Percentiles rank a stretch among this genome's conserved stretches.
These are phyloP conservation scores for Drosophila buzzatii DNA, from an alignment of 2,888 invertebrate species.

Conservation along the genomic window DNA sequence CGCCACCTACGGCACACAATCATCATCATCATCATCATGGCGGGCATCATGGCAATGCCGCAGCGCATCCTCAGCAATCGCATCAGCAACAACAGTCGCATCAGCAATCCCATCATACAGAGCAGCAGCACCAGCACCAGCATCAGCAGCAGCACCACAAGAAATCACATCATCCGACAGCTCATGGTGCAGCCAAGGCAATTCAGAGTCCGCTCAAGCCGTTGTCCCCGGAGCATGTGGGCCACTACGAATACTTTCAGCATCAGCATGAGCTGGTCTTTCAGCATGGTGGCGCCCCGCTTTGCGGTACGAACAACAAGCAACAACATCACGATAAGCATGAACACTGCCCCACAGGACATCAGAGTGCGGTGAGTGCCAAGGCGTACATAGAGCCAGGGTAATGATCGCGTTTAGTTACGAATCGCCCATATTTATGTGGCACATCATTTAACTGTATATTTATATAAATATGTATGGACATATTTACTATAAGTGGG, in stretches of 20 bases:
- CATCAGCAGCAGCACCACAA: slow-evolving; percentile 48
- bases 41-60: slow-evolving; percentile 49
- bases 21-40: slow-evolving; percentile 74
- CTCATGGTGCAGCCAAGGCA: slow-evolving; percentile 65
- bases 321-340: slow-evolving; percentile 70
- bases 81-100: slow-evolving; percentile 36
- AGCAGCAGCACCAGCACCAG: slow-evolving; percentile 45
- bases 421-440: neutral
- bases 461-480: neutral
- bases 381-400: slow-evolving; percentile 40
- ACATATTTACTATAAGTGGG: neutral
- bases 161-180: slow-evolving; percentile 61
- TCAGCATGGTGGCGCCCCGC: slow-evolving; percentile 50
- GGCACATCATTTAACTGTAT: neutral
- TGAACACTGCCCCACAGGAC: slow-evolving; percentile 82
- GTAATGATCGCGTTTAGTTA: slow-evolving; percentile 12
- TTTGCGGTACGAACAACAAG: slow-evolving; percentile 27
- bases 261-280: slow-evolving; percentile 68
- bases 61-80: slow-evolving; percentile 53
- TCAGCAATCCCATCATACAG: slow-evolving; percentile 46
- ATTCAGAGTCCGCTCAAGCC: slow-evolving; percentile 75
- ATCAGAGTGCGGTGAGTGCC: slow-evolving; percentile 81
- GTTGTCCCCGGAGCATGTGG: slow-evolving; percentile 69
- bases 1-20: slow-evolving; percentile 82
- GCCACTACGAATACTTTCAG: slow-evolving; percentile 73